phyloP scores from a whole-genome alignment of 2,113 vertebrate species.

The Pteruthius melanotis region DNA sequence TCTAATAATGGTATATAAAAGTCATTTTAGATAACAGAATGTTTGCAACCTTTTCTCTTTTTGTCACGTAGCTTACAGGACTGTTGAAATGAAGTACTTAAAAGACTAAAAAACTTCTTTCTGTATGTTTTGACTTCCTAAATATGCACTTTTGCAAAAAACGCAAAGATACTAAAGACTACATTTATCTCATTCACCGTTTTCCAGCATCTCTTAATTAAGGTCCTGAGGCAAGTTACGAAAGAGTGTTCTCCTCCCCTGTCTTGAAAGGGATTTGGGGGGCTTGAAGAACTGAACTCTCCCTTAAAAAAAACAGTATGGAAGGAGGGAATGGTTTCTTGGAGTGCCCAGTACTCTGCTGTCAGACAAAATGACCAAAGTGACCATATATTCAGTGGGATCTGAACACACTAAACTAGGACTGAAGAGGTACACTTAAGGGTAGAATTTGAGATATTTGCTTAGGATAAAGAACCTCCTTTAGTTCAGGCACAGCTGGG shows the following conservation, averaged over 20 bases:
- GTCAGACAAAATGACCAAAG: not conserved
- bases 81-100: not conserved
- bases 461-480: not conserved
- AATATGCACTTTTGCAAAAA: not conserved
- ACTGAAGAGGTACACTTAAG: not conserved
- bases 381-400: not conserved
- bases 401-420: not conserved
- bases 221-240: not conserved
- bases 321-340: not conserved
- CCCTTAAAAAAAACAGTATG: not conserved
- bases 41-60: not conserved
- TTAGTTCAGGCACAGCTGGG: not conserved
- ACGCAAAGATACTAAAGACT: not conserved
- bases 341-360: not conserved
- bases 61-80: not conserved
- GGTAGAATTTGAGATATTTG: not conserved
- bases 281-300: not conserved
- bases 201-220: not conserved
- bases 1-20: not conserved
- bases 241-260: not conserved
- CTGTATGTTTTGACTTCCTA: not conserved
- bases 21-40: not conserved
- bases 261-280: not conserved
- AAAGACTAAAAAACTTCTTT: not conserved
- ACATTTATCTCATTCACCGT: not conserved